Evolutionary conservation across 1,140 invertebrate species (phyloP).

Genomic region (Drosophila albomicans): DNA sequence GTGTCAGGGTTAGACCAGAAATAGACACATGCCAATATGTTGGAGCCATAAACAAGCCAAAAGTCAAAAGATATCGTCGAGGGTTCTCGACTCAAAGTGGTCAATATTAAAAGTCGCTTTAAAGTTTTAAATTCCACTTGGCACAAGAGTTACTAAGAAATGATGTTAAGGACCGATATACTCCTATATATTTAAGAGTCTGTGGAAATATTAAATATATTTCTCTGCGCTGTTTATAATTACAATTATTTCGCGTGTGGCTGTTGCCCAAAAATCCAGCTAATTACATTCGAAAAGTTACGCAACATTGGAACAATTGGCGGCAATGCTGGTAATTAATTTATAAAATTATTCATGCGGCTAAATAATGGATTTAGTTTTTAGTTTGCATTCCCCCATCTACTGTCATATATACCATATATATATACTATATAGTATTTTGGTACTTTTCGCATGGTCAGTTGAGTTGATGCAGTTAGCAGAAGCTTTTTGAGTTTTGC

Average conservation of each 20-base stretch:
- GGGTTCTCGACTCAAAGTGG: slow-evolving; percentile 1
- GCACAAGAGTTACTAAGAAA: too few relatives aligned
- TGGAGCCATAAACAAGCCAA: slow-evolving; percentile 66
- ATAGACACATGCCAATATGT: slow-evolving; percentile 78
- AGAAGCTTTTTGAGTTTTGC: slow-evolving; percentile 38
- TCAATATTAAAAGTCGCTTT: slow-evolving; percentile 12
- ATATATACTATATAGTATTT: slow-evolving; percentile 5
- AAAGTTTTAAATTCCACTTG: slow-evolving; percentile 25
- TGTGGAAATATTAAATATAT: neutral
- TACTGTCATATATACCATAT: too few relatives aligned
- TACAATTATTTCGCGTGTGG: neutral
- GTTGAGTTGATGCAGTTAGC: slow-evolving; percentile 42
- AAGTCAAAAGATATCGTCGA: neutral
- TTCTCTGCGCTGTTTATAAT: neutral
- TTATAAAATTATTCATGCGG: slow-evolving; percentile 66
- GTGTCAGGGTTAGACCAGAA: slow-evolving; percentile 75
- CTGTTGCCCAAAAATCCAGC: slow-evolving; percentile 7
- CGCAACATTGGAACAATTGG: slow-evolving; percentile 43
- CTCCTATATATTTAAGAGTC: too few relatives aligned
- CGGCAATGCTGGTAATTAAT: slow-evolving; percentile 58
- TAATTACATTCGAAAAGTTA: slow-evolving; percentile 64
- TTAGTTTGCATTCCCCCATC: slow-evolving; percentile 31
- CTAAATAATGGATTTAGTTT: slow-evolving; percentile 72
- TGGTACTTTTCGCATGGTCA: slow-evolving; percentile 38
- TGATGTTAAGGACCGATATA: too few relatives aligned